Evolutionary conservation across 1,140 invertebrate genomes (phyloP).

Genomic region (Lepidotrigona ventralis): DNA sequence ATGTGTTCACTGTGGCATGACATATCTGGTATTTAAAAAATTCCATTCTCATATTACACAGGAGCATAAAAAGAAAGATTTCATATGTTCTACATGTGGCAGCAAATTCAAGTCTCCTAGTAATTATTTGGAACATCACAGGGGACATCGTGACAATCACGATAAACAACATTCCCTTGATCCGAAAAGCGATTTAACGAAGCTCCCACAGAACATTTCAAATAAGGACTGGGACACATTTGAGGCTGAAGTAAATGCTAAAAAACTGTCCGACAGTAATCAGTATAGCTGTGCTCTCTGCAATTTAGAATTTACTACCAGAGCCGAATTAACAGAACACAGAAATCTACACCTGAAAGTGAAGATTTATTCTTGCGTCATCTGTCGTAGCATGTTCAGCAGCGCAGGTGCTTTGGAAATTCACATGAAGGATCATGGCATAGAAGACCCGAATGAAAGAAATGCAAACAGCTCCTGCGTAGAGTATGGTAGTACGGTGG

Average conservation of each 20-base stretch:
- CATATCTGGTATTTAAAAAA: conserved; percentile 75
- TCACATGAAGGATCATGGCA: conserved; percentile 81
- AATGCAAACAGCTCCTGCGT: conserved; percentile 67
- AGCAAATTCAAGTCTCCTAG: conserved; percentile 52
- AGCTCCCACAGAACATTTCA: conserved; percentile 5
- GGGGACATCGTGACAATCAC: conserved; percentile 51
- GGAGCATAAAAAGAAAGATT: conserved; percentile 73
- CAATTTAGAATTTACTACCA: conserved; percentile 82
- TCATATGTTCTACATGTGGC: conserved; percentile 68
- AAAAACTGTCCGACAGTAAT: conserved; percentile 64
- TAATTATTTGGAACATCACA: conserved; percentile 72
- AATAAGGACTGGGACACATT: conserved; percentile 54
- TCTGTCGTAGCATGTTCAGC: conserved; percentile 83
- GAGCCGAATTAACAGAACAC: conserved; percentile 83
- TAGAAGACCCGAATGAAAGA: conserved; percentile 69
- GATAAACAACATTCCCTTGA: background rate
- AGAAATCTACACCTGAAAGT: conserved; percentile 84
- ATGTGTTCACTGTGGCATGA: conserved; percentile 74
- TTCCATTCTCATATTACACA: conserved; percentile 68
- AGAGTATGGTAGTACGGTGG: conserved; percentile 50
- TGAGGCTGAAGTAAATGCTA: conserved; percentile 21
- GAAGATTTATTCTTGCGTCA: conserved; percentile 83
- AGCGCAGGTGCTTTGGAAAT: conserved; percentile 81
- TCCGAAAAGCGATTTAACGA: background rate
- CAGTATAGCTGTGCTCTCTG: conserved; percentile 82